phyloP scores from a whole-genome alignment of 2,888 invertebrate species.

The Acleris literana region DNA sequence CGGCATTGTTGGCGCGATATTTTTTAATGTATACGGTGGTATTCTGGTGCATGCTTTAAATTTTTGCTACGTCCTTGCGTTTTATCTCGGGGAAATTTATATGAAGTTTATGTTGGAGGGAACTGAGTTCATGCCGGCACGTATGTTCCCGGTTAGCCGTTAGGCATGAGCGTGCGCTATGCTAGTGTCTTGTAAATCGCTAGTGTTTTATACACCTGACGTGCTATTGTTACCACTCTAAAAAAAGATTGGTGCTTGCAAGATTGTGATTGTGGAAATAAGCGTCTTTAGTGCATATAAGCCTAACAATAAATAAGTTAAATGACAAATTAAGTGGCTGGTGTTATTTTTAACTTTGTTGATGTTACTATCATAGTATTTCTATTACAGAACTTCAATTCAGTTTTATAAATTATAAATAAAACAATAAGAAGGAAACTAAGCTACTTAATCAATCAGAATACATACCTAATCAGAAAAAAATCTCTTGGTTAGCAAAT shows the following conservation, averaged over 20 bases:
- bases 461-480: too few species aligned
- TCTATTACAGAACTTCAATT: too few species aligned
- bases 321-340: background rate
- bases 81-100: slow-evolving; percentile 28
- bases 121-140: slow-evolving; percentile 8
- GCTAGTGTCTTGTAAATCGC: slow-evolving; percentile 4
- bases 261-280: too few species aligned
- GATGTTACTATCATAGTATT: too few species aligned
- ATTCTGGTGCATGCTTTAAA: slow-evolving; percentile 9
- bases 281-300: too few species aligned
- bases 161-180: slow-evolving; percentile 5
- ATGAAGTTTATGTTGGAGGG: slow-evolving; percentile 10
- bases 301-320: too few species aligned
- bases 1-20: slow-evolving; percentile 21
- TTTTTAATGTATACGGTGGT: slow-evolving; percentile 17
- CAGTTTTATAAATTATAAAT: too few species aligned
- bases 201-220: slow-evolving; percentile 16
- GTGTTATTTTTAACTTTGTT: background rate
- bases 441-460: too few species aligned
- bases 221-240: background rate
- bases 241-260: too few species aligned
- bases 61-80: slow-evolving; percentile 13
- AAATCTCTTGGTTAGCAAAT: too few species aligned
- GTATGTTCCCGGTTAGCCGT: slow-evolving; percentile 12
- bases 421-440: too few species aligned